phyloP scores from a whole-genome alignment of 2,888 invertebrate genomes.

The Ophion ventricosus region DNA sequence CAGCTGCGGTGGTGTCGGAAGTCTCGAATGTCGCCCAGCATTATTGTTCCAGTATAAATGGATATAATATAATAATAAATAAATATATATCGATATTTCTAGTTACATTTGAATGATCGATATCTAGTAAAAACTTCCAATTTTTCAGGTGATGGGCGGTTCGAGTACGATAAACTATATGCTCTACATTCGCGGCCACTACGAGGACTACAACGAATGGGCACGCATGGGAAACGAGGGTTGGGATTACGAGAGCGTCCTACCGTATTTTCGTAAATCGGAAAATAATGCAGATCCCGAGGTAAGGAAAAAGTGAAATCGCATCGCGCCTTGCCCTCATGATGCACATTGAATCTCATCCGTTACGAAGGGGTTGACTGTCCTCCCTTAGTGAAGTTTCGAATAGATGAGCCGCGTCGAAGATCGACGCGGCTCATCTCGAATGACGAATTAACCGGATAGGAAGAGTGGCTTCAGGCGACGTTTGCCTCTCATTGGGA shows the following conservation, averaged over 20 bases:
- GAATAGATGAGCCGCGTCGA: conserved; percentile 1
- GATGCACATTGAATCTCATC: not conserved
- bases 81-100: not conserved
- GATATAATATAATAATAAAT: no score
- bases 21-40: no score
- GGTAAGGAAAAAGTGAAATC: conserved; percentile 65
- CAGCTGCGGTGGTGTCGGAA: no score
- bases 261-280: conserved; percentile 84
- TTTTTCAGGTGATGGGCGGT: conserved; percentile 84
- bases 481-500: no score
- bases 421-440: not conserved
- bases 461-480: not conserved
- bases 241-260: conserved; percentile 85
- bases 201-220: conserved; percentile 85
- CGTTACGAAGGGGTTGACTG: not conserved
- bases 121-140: not conserved
- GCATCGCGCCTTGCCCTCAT: not conserved
- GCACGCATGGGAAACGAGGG: conserved; percentile 84
- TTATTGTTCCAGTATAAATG: no score
- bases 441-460: not conserved
- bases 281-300: conserved; percentile 82
- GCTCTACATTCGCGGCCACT: conserved; percentile 86
- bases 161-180: conserved; percentile 87
- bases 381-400: not conserved
- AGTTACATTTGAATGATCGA: not conserved